Evolutionary conservation across 2,888 invertebrate genomes (phyloP).

Genomic region (Smittia aterrima): DNA sequence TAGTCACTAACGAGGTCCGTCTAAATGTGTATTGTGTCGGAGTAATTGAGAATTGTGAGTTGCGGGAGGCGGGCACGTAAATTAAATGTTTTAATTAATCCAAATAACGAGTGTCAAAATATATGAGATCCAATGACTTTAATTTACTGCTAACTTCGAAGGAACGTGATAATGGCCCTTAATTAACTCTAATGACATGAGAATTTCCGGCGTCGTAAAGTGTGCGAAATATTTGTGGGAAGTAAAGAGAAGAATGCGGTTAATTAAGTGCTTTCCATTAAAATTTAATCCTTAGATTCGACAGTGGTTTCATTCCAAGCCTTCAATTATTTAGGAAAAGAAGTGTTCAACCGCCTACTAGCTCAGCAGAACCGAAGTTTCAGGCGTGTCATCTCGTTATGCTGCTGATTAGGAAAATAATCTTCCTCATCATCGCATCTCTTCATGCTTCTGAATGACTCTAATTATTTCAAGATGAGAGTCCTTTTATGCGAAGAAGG

Average conservation of each 20-base stretch:
- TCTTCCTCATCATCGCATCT: neutral
- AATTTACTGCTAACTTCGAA: neutral
- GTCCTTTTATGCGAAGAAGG: no score
- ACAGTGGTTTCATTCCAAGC: neutral
- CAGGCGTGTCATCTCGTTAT: neutral
- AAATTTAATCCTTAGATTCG: neutral
- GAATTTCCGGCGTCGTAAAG: neutral
- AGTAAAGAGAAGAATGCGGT: neutral
- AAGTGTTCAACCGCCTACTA: neutral
- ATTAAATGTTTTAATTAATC: neutral
- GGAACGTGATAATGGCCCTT: neutral
- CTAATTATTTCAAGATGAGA: neutral
- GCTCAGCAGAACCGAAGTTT: neutral
- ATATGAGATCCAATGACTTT: neutral
- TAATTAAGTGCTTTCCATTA: neutral
- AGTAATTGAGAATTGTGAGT: neutral
- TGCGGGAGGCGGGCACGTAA: neutral
- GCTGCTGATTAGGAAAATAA: neutral
- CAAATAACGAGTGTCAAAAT: neutral
- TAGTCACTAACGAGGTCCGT: neutral
- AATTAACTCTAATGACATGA: neutral
- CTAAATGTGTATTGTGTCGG: neutral
- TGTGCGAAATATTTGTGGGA: neutral
- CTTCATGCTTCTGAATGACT: neutral
- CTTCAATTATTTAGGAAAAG: neutral